Percentiles rank a stretch among this genome's conserved stretches.
phyloP scores from a whole-genome alignment of 2,888 invertebrate genomes.

The Lycaena phlaeas region DNA sequence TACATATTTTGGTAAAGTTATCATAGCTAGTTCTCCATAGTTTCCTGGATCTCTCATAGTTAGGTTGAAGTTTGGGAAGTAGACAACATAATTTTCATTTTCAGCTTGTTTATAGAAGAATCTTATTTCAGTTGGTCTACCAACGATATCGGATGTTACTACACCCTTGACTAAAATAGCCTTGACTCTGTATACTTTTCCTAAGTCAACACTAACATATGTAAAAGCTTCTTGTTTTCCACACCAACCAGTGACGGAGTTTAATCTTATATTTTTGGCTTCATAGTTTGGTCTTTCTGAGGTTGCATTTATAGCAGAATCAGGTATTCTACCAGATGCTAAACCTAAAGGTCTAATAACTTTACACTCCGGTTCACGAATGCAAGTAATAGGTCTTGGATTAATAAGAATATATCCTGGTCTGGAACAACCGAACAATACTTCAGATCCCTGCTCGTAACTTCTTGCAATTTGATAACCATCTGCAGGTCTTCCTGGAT shows the following conservation, averaged over 20 bases:
- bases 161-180: constrained; percentile 95
- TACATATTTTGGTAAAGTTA: constrained; percentile 93
- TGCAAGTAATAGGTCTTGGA: constrained; percentile 90
- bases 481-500: constrained; percentile 95
- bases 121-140: constrained; percentile 95
- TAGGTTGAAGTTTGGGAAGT: constrained; percentile 96
- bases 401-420: constrained; percentile 95
- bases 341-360: constrained; percentile 92
- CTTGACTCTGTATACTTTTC: constrained; percentile 92
- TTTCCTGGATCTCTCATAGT: constrained; percentile 96
- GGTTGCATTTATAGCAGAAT: constrained; percentile 95
- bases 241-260: constrained; percentile 96
- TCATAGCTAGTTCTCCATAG: constrained; percentile 97
- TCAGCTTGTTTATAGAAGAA: constrained; percentile 98
- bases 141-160: constrained; percentile 94
- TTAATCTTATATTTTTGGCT: constrained; percentile 89
- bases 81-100: constrained; percentile 95
- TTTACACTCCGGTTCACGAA: constrained; percentile 94
- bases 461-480: constrained; percentile 89
- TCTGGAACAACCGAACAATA: constrained; percentile 90
- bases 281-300: constrained; percentile 94
- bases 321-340: constrained; percentile 93
- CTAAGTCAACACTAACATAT: constrained; percentile 95
- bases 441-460: constrained; percentile 92
- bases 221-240: constrained; percentile 98